These are phyloP conservation scores for Atrina japonica DNA, from an alignment of 2,888 invertebrate species.

Conservation along the genomic window DNA sequence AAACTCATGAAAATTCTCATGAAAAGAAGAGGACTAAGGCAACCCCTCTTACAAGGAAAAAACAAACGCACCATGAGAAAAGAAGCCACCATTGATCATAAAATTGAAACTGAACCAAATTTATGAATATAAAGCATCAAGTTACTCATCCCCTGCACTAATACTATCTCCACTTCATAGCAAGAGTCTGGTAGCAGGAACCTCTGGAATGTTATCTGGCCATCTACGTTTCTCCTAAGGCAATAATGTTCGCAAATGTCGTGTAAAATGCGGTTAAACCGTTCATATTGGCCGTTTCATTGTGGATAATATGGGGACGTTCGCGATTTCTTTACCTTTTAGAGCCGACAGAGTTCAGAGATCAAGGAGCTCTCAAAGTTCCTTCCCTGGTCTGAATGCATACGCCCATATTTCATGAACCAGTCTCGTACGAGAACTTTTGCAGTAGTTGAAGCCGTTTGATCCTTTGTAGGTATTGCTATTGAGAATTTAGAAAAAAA, in stretches of 20 bases:
- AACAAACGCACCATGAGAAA: too few species aligned
- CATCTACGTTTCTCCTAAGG: conserved; percentile 44
- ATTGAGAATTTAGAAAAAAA: conserved; percentile 54
- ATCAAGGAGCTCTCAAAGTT: conserved; percentile 49
- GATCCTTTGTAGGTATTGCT: conserved; percentile 48
- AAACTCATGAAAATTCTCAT: too few species aligned
- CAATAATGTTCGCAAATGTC: conserved; percentile 44
- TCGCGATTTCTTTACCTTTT: conserved; percentile 45
- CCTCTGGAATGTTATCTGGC: too few species aligned
- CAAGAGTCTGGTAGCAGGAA: too few species aligned
- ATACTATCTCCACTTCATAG: too few species aligned
- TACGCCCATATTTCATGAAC: conserved; percentile 48
- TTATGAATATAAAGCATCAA: too few species aligned
- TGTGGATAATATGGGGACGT: conserved; percentile 56
- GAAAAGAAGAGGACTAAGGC: too few species aligned
- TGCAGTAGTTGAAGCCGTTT: conserved; percentile 48
- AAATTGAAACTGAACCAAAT: too few species aligned
- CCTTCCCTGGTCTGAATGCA: conserved; percentile 56
- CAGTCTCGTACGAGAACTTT: conserved; percentile 47
- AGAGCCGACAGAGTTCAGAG: conserved; percentile 43
- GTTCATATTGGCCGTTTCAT: conserved; percentile 54
- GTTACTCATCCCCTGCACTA: too few species aligned
- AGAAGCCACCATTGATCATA: too few species aligned
- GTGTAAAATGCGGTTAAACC: conserved; percentile 55
- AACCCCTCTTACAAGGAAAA: too few species aligned